Base-by-base conservation (phyloP, 2,797 vertebrate genomes). In the Macropodus opercularis region DNA sequence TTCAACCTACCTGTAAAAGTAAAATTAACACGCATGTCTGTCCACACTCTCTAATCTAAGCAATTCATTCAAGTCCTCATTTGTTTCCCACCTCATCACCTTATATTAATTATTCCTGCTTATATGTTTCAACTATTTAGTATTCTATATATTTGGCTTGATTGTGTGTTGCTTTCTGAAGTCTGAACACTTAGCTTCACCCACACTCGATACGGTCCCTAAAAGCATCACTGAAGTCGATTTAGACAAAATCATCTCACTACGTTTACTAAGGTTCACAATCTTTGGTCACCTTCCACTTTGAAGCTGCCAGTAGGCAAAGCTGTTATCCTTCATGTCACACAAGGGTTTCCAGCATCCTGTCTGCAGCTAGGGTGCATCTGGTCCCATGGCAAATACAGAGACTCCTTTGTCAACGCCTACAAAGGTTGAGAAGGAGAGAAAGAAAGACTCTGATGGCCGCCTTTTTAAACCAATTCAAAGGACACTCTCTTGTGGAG, bases 361-460 rank as follows among this genome's bases (percentile, higher is more conserved):
- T 86, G 81, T 72, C 69, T 65, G 6, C 74, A 64, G 77, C 77
- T 40, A 31, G 72, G 73, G 29, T 86, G 66, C 85, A 90, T 92
- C 79, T 91, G 87, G 77, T 79, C 80, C 83, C 64, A 40, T 81
- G 85, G 81, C 69, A 71, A 70, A 80, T 82, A 76, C 77, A 89
- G 81, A 81, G n/a, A 75, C 67, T 72, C 72, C 60, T 85, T 90
- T 89, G 89, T 90, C 80, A 77, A 43, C 31, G 49, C 75, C 65
- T 73, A 89, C 59, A 81, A 70, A 69, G 67, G 74, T 66, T 46
- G 72, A 51, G 73, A 73, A 68, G 63, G 50, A 72, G 63, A 71
- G 63, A 69, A 72, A 81, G 62, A 75, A 81, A 72, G 84, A 69
- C 58, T 79, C 83, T 81, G 75, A 77, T 75, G 81, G 79, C 76